Percentiles rank a stretch among this genome's conserved stretches.
phyloP scores from a whole-genome alignment of 92 coral and sea anemone genomes.

The Isaurus tuberculatus region DNA sequence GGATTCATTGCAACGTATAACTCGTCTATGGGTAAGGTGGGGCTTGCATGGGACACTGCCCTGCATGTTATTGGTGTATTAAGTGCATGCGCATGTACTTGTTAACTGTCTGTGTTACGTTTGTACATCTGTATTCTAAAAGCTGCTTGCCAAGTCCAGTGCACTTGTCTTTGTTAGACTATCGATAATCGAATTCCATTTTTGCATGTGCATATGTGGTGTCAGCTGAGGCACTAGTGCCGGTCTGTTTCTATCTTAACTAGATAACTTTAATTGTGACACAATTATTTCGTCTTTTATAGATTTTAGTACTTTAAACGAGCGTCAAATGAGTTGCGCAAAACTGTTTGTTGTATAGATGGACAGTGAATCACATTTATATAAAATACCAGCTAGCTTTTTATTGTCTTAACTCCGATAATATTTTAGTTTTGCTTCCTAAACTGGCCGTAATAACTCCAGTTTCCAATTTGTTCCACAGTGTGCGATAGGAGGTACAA shows the following conservation, averaged over 20 bases:
- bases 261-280: not conserved
- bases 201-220: not conserved
- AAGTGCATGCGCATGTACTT: not conserved
- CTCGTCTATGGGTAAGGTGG: constrained; percentile 72
- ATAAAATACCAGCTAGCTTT: no score
- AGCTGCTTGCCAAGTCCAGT: no score
- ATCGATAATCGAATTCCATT: no score
- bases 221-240: not conserved
- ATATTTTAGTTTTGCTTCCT: not conserved
- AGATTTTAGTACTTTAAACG: no score
- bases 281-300: no score
- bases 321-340: no score
- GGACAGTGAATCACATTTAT: no score
- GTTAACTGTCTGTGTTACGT: not conserved
- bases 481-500: constrained; percentile 77
- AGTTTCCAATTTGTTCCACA: not conserved
- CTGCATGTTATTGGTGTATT: not conserved
- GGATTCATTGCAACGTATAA: constrained; percentile 76
- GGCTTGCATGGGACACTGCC: constrained; percentile 1
- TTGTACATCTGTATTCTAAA: no score
- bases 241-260: not conserved
- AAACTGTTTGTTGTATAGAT: no score
- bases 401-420: not conserved
- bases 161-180: no score
- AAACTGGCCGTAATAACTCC: not conserved